Evolutionary conservation across 64 coral and sea anemone species (phyloP), one percentile per base, ranked within the genome.

Genomic region (Orbicella faveolata): DNA sequence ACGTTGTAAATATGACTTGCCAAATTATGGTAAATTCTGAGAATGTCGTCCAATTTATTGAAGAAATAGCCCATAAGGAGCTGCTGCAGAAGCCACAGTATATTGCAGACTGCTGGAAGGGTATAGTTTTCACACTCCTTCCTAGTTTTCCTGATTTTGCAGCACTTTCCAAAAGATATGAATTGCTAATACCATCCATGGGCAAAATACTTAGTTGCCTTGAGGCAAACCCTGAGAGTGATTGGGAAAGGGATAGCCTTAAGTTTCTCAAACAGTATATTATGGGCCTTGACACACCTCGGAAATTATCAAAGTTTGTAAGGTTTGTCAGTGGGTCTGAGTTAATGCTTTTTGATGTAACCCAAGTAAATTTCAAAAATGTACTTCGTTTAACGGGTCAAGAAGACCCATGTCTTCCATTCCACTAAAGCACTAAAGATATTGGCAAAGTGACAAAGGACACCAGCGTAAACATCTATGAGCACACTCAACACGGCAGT

Each of bases 231-330:
- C 23, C 68, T 9, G 53, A 14, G 30, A 74, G 13, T 88, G 86
- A 88, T 75, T 44, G n/a, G 34, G 72, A 88, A 75, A 88, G 52
- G 83, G 83, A 86, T 41, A 61, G 69, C 52, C 41, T 88, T 26
- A 88, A 88, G 86, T 84, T 87, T 79, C 55, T 79, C 20, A 78
- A 72, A 69, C 14, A 18, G 17, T 89, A 48, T 25, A 79, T 69
- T 65, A 67, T 63, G 30, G 57, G 88, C 37, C 65, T 89, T 52
- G 89, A 75, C 67, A 63, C 61, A 10, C 16, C 68, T 59, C 34
- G 67, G 23, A 94, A 94, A 23, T 79, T 94, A 41, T 74, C 77
- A 62, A 78, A 87, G 25, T 94, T 90, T 88, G 79, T 95, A 36
- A 73, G 30, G 30, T 30, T 30, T 30, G 30, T 30, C 30, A 30